Conservation (phyloP, 2,888 invertebrate genomes). For the Danaus chrysippus region DNA sequence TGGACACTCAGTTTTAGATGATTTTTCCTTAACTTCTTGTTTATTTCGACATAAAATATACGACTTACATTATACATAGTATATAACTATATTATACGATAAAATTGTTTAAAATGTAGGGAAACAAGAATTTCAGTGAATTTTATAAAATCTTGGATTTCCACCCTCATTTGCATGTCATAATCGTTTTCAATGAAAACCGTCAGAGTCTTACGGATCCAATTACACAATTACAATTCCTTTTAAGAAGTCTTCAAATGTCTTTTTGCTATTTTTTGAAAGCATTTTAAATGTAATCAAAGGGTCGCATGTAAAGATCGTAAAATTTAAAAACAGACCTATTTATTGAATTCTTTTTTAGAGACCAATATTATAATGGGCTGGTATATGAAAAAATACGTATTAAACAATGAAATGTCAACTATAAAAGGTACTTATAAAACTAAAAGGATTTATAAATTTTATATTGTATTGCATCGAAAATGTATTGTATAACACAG, state of each 20-base stretch:
- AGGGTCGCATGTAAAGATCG: conserved; percentile 56
- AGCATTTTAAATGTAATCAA: conserved; percentile 73
- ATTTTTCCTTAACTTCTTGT: conserved; percentile 32
- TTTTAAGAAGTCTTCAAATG: conserved; percentile 54
- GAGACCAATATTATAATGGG: conserved; percentile 12
- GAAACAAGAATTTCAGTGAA: conserved; percentile 28
- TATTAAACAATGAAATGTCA: conserved; percentile 15
- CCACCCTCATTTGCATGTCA: conserved; percentile 50
- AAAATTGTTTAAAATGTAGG: not conserved
- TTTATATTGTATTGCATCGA: too few species aligned
- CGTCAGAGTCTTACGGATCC: conserved; percentile 50
- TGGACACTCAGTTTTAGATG: conserved; percentile 62
- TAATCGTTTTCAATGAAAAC: conserved; percentile 49
- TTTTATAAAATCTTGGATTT: conserved; percentile 42
- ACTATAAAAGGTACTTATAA: not conserved
- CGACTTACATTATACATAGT: not conserved
- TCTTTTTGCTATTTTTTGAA: conserved; percentile 60
- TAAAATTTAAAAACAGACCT: conserved; percentile 57
- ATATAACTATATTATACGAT: too few species aligned
- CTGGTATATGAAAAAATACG: conserved; percentile 28
- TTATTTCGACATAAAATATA: conserved; percentile 19
- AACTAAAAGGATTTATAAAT: conserved; percentile 3
- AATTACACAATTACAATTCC: conserved; percentile 62
- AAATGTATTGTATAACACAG: too few species aligned
- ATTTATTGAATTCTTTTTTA: conserved; percentile 47